Base-by-base conservation (phyloP, 2,888 invertebrate genomes). In the Meta bourneti region DNA sequence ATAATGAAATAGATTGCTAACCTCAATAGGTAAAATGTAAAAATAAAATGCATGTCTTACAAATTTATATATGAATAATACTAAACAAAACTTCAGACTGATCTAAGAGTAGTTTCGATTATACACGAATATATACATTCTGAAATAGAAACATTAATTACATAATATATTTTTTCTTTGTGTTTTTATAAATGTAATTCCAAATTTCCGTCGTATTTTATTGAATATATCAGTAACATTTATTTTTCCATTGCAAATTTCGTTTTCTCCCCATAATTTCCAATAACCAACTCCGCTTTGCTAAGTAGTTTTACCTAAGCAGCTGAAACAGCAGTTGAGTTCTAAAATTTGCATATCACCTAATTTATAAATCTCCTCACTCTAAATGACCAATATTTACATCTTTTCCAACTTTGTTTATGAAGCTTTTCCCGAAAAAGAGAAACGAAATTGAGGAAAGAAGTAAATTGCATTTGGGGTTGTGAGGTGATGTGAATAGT, bases 391-490 rank as follows among this genome's bases (percentile, higher is more conserved):
- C 86, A 78, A 77, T 86, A 86, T 77, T 77, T 77, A 49, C 70
- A 70, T 78, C 16, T 51, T 52, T 49, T 19, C 77, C 48, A 61
- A 48, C 19, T 20, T 86, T 86, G 49, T 78, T 86, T 86, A 87
- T 11, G 20, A 72, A 87, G 79, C 79, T 54, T 87, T 78, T 71
- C 70, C 52, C 52, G 9, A 87, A 51, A 78, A 51, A 52, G 19
- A 72, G 54, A 87, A 87, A 80, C 9, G n/a, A 48, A 71, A 86
- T 70, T 20, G 51, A 20, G 34, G 51, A 71, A 85, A 86, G 49
- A 77, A 86, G 34, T 78, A 79, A 87, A 79, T 69, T 77, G 85
- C 85, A 77, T 86, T 86, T 78, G 20, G 69, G 48, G 79, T 78
- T 49, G 51, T 54, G 71, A 72, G 71, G 34, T 72, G 80, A 75